Percentiles rank a stretch among this genome's conserved stretches.
These are phyloP conservation scores for Acutogordius australiensis DNA, from an alignment of 2,888 invertebrate genomes.

Conservation along the genomic window DNA sequence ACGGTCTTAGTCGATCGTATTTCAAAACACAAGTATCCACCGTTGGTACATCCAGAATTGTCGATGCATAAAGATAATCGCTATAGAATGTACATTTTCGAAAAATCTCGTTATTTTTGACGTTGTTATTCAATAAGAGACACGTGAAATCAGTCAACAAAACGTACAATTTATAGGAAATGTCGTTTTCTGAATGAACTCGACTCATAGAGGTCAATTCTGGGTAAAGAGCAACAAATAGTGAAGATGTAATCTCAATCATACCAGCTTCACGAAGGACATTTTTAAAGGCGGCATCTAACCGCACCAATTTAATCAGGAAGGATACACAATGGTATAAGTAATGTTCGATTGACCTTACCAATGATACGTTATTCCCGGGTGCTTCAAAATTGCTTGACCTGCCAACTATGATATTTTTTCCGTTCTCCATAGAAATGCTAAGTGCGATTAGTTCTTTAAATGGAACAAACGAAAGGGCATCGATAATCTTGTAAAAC, in stretches of 20 bases:
- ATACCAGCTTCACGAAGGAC: not conserved
- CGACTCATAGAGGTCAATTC: not conserved
- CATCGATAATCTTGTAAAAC: not conserved
- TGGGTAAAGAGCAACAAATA: not conserved
- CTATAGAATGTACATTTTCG: not conserved
- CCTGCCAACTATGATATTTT: not conserved
- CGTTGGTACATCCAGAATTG: no score
- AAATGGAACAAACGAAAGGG: not conserved
- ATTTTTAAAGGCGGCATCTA: not conserved
- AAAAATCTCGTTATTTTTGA: not conserved
- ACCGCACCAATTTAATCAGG: not conserved
- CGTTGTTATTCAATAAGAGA: not conserved
- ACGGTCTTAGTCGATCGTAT: constrained; percentile 17
- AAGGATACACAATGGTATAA: no score
- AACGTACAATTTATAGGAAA: no score
- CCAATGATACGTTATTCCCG: not conserved
- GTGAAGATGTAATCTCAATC: not conserved
- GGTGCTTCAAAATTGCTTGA: not conserved
- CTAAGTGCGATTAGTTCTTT: not conserved
- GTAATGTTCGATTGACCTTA: not conserved
- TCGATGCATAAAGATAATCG: no score
- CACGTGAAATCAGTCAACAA: not conserved
- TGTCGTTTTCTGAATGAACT: not conserved
- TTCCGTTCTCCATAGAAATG: not conserved
- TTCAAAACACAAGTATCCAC: not conserved